Percentiles rank a stretch among this genome's conserved stretches.
These are phyloP conservation scores for Drosophila dunni DNA, from an alignment of 1,140 invertebrate genomes.

Conservation along the genomic window DNA sequence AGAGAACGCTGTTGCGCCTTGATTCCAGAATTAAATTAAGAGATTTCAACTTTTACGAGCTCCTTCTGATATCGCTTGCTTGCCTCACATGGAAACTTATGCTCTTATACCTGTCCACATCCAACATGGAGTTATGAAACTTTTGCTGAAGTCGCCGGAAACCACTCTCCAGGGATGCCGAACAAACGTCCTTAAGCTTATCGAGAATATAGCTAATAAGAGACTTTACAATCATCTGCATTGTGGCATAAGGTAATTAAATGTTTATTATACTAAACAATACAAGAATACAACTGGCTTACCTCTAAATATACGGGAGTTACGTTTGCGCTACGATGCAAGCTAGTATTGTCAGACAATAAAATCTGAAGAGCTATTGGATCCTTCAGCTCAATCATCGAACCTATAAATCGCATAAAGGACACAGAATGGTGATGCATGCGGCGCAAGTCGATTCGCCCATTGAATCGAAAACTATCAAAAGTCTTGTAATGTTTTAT, in stretches of 20 bases:
- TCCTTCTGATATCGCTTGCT: too few species aligned
- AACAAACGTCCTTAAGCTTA: slow-evolving; percentile 42
- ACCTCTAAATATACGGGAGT: slow-evolving; percentile 26
- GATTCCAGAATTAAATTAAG: too few species aligned
- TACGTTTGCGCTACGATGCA: slow-evolving; percentile 41
- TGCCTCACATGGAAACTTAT: background rate
- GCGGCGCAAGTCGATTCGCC: slow-evolving; percentile 33
- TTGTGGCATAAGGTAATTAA: background rate
- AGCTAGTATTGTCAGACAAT: slow-evolving; percentile 38
- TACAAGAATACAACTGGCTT: background rate
- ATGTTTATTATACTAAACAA: background rate
- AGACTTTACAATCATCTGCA: slow-evolving; percentile 47
- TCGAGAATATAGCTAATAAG: slow-evolving; percentile 47
- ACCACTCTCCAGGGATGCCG: slow-evolving; percentile 51
- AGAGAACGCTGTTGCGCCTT: too few species aligned
- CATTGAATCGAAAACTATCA: slow-evolving; percentile 21
- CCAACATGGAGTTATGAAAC: slow-evolving; percentile 23
- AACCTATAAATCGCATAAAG: slow-evolving; percentile 53
- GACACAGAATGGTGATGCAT: slow-evolving; percentile 48
- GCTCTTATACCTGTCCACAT: background rate
- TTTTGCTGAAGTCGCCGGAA: slow-evolving; percentile 46
- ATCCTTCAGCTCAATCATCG: slow-evolving; percentile 55
- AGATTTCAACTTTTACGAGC: too few species aligned
- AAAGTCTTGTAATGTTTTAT: slow-evolving; percentile 23
- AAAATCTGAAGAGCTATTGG: slow-evolving; percentile 38